These are phyloP conservation scores for Spialia ferax DNA, from an alignment of 2,888 invertebrate genomes.

Conservation along the genomic window DNA sequence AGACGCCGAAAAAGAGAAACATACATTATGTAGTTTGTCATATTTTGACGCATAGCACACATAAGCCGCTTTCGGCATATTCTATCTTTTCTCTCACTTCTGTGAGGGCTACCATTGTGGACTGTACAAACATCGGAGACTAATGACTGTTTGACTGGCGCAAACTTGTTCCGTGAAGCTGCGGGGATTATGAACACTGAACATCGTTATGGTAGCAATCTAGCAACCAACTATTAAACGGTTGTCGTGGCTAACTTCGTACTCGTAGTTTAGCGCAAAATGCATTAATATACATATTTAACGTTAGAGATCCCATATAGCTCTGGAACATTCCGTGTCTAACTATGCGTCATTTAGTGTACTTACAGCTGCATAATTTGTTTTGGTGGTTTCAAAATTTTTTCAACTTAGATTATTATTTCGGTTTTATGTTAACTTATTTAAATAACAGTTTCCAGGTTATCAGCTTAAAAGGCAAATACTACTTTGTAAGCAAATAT, in stretches of 20 bases:
- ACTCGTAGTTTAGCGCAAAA: not conserved
- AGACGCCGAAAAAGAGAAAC: no score
- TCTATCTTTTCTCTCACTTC: no score
- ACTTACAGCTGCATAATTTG: no score
- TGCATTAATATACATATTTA: not conserved
- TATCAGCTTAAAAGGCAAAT: not conserved
- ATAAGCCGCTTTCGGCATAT: no score
- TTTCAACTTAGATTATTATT: no score
- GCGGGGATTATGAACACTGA: conserved; percentile 11
- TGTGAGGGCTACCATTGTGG: conserved; percentile 54
- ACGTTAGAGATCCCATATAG: not conserved
- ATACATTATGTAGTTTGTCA: no score
- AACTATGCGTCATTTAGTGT: not conserved
- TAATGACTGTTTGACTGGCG: conserved; percentile 55
- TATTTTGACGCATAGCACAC: no score
- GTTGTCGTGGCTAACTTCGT: not conserved
- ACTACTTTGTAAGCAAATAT: not conserved
- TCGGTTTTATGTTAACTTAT: not conserved
- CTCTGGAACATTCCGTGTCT: not conserved
- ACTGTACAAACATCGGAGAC: conserved; percentile 61
- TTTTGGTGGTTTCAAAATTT: no score
- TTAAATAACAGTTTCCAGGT: not conserved
- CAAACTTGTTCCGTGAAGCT: not conserved
- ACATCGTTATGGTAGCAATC: not conserved
- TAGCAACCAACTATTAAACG: not conserved